These are phyloP conservation scores for Eupithecia inturbata DNA, from an alignment of 2,888 invertebrate genomes.

Conservation along the genomic window DNA sequence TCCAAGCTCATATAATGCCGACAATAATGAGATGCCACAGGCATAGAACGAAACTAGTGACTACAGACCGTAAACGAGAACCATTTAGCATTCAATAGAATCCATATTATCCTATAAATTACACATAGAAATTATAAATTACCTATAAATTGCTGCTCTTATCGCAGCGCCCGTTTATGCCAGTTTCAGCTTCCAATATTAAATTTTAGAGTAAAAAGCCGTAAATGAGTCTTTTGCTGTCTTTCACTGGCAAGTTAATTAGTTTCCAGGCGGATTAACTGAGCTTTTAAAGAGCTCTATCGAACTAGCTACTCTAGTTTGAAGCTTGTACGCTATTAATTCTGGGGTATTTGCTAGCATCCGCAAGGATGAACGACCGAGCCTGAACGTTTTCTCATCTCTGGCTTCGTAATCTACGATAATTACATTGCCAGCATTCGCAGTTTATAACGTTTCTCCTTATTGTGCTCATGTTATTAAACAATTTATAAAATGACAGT, in stretches of 20 bases:
- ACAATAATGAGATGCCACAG: neutral
- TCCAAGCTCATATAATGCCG: neutral
- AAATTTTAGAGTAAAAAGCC: constrained; percentile 27
- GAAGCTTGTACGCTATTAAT: constrained; percentile 26
- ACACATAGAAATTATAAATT: neutral
- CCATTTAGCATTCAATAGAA: neutral
- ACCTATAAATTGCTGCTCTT: constrained; percentile 29
- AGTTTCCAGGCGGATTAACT: constrained; percentile 59
- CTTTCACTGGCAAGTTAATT: constrained; percentile 61
- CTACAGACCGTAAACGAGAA: neutral
- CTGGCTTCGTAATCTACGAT: constrained; percentile 23
- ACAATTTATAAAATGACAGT: constrained; percentile 11
- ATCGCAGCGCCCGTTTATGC: constrained; percentile 17
- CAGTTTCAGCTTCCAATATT: constrained; percentile 20
- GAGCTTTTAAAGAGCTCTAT: constrained; percentile 42
- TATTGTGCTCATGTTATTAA: constrained; percentile 13
- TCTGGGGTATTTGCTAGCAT: constrained; percentile 31
- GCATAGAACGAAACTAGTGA: neutral
- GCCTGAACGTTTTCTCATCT: constrained; percentile 26
- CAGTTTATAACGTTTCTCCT: constrained; percentile 27
- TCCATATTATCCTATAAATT: neutral
- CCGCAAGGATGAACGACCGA: constrained; percentile 27
- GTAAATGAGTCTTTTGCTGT: constrained; percentile 46
- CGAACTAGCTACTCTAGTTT: constrained; percentile 18
- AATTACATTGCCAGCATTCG: constrained; percentile 30